These are phyloP conservation scores for Apus apus DNA, from an alignment of 2,113 vertebrate species.

Conservation along the genomic window DNA sequence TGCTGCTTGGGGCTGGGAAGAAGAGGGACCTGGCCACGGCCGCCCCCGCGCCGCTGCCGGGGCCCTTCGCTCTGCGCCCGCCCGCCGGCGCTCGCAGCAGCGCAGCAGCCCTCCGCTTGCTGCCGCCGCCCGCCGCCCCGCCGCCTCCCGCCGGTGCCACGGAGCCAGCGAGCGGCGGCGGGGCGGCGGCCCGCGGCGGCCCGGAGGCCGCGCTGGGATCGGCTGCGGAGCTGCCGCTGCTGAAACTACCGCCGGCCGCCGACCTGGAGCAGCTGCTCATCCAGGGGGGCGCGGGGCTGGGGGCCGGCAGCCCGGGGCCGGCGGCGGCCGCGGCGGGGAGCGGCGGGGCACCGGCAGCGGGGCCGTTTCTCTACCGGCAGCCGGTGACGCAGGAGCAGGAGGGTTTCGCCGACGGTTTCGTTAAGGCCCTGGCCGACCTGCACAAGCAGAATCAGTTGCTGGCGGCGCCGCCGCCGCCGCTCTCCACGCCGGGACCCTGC, in stretches of 20 bases:
- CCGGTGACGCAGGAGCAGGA: conserved; percentile 78
- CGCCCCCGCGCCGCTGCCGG: neutral
- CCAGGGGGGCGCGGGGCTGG: neutral
- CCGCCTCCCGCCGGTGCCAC: neutral
- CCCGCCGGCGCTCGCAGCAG: neutral
- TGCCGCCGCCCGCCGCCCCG: neutral
- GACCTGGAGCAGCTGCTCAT: conserved; percentile 35
- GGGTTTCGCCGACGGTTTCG: conserved; percentile 79
- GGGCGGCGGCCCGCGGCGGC: neutral
- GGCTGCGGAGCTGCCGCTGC: neutral
- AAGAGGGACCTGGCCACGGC: neutral
- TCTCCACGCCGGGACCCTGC: conserved; percentile 80
- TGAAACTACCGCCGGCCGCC: conserved; percentile 32
- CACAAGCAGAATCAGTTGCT: conserved; percentile 82
- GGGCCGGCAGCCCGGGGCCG: neutral
- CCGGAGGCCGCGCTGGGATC: conserved; percentile 2
- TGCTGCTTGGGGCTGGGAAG: conserved; percentile 9
- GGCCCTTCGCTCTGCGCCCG: neutral
- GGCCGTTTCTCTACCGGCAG: conserved; percentile 71
- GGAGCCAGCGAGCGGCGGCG: neutral
- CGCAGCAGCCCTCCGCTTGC: neutral
- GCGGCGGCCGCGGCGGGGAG: neutral
- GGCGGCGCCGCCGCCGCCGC: conserved; percentile 65
- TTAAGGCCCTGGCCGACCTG: conserved; percentile 79
- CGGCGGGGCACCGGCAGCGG: conserved; percentile 45